Conservation (phyloP, 2,113 vertebrate genomes). For the Aspidoscelis tigris region DNA sequence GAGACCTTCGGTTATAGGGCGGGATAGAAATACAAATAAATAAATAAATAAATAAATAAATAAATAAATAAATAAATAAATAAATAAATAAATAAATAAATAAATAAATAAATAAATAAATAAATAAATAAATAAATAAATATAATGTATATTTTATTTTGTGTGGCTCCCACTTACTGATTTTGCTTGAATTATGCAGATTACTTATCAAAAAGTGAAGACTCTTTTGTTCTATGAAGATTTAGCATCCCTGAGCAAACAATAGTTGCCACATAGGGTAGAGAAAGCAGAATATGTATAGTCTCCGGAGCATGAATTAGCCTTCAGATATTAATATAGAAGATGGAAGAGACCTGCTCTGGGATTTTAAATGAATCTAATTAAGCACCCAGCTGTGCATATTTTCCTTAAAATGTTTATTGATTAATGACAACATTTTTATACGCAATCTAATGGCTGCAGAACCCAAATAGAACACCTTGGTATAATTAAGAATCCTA, state of each 20-base stretch:
- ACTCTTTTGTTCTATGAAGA: background rate
- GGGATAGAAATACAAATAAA: too few relatives aligned
- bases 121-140: too few relatives aligned
- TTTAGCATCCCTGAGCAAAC: background rate
- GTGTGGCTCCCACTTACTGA: background rate
- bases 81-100: too few relatives aligned
- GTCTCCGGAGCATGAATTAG: background rate
- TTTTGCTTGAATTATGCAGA: background rate
- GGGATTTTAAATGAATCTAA: background rate
- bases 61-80: too few relatives aligned
- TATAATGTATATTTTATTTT: background rate
- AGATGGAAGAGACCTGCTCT: background rate
- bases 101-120: too few relatives aligned
- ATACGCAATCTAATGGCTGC: background rate
- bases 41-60: too few relatives aligned
- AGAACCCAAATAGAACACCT: too few relatives aligned
- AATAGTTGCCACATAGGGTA: background rate
- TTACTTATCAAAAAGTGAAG: background rate
- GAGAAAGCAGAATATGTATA: background rate
- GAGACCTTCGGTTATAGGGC: too few relatives aligned
- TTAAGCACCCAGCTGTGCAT: background rate
- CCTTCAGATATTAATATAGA: constrained; percentile 14
- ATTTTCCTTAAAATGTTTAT: background rate
- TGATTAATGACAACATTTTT: background rate
- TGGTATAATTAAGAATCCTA: background rate